Evolutionary conservation across 2,113 vertebrate species (phyloP).

Genomic region (Paracyprichromis sp.): DNA sequence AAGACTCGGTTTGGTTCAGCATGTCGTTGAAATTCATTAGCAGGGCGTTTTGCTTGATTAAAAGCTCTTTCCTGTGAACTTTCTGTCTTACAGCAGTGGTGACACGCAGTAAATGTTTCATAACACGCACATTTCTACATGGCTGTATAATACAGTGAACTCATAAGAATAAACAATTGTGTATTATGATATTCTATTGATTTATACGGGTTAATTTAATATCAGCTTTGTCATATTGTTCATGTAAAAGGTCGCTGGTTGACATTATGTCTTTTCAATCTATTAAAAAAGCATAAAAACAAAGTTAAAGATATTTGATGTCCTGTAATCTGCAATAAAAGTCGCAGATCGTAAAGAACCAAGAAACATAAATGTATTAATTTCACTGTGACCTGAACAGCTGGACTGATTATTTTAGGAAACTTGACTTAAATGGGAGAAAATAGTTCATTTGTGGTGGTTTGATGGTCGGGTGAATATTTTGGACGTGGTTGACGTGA

Average conservation of each 20-base stretch:
- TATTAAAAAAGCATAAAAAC: not conserved
- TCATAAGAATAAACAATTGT: not conserved
- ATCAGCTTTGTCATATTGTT: not conserved
- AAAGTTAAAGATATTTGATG: not conserved
- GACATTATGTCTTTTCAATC: accelerated
- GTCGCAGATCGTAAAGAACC: not conserved
- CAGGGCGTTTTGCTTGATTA: not conserved
- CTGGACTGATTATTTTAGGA: not conserved
- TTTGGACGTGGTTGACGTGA: not conserved
- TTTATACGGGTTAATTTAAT: not conserved
- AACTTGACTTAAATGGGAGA: not conserved
- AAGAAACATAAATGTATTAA: not conserved
- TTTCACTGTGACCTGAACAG: not conserved
- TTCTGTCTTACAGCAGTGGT: not conserved
- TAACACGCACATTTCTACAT: not conserved
- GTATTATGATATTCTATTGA: not conserved
- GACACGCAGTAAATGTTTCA: not conserved
- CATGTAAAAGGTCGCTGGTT: not conserved
- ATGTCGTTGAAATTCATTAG: not conserved
- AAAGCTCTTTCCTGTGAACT: not conserved
- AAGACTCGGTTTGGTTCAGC: accelerated
- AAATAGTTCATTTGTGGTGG: not conserved
- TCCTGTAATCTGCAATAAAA: not conserved
- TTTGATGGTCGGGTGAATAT: not conserved
- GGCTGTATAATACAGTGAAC: not conserved